A percentile compares a stretch with the other conserved stretches of the same genome.
Evolutionary conservation across 2,797 vertebrate genomes (phyloP).

Genomic region (Syngnathus rostellatus): DNA sequence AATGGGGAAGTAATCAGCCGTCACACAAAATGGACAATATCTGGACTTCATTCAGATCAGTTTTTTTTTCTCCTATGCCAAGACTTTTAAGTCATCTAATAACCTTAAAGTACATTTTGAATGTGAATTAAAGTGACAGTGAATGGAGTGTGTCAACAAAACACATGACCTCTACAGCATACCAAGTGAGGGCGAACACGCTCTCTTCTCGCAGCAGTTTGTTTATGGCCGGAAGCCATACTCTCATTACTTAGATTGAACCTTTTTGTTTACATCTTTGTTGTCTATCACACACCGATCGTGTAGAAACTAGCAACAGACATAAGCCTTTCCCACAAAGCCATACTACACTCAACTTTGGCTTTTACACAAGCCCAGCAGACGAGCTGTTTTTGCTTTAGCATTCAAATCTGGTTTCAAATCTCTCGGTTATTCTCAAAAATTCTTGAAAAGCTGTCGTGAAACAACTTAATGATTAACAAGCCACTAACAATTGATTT

Average conservation of each 20-base stretch:
- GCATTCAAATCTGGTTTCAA: no score
- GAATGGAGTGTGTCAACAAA: conserved; percentile 44
- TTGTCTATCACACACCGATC: no score
- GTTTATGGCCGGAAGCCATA: conserved; percentile 1
- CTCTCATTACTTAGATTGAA: conserved; percentile 13
- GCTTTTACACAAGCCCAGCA: no score
- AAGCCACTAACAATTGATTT: no score
- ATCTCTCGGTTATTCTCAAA: no score
- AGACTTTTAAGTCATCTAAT: conserved; percentile 51
- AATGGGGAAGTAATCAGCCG: conserved; percentile 29
- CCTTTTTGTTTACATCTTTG: conserved; percentile 16
- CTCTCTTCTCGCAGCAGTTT: conserved; percentile 8
- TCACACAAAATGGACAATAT: conserved; percentile 12
- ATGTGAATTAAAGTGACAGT: conserved; percentile 52
- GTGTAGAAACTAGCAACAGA: no score
- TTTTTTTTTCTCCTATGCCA: conserved; percentile 35
- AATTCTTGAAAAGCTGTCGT: no score
- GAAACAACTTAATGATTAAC: no score
- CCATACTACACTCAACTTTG: no score
- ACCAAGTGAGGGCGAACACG: conserved; percentile 24
- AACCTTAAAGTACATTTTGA: conserved; percentile 49
- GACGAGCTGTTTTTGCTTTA: no score
- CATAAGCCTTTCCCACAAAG: no score
- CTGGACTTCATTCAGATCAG: conserved; percentile 6
- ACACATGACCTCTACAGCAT: conserved; percentile 38